phyloP scores from a whole-genome alignment of 2,888 invertebrate species.

The Noctua pronuba region DNA sequence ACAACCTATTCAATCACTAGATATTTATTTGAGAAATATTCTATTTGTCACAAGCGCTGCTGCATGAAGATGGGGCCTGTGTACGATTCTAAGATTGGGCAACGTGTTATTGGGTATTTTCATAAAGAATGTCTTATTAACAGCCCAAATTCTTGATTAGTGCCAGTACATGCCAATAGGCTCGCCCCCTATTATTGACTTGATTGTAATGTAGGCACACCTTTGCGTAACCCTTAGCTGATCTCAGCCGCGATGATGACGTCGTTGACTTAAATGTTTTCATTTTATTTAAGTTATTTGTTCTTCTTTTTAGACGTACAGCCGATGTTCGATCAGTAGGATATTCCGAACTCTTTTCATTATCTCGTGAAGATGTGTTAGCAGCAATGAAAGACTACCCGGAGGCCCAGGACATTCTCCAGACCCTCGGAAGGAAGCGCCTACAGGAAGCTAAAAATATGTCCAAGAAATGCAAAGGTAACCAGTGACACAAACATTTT shows the following conservation, averaged over 20 bases:
- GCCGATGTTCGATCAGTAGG: constrained; percentile 99
- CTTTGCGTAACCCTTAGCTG: neutral
- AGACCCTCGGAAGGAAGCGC: constrained; percentile 95
- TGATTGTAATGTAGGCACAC: neutral
- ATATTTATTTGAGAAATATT: neutral
- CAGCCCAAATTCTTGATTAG: neutral
- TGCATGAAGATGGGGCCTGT: neutral
- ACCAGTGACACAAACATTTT: constrained; percentile 14
- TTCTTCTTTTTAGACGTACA: constrained; percentile 93
- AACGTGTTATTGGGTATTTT: neutral
- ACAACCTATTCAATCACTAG: neutral
- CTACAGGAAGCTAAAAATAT: constrained; percentile 95
- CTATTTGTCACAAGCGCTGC: neutral
- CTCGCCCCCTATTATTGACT: neutral
- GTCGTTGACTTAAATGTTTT: neutral
- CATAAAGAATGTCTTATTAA: neutral
- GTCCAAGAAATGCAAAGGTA: constrained; percentile 78
- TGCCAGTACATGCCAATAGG: neutral
- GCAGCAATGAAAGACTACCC: constrained; percentile 99
- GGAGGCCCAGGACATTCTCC: constrained; percentile 98
- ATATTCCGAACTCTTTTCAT: constrained; percentile 97
- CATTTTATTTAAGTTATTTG: rapidly evolving
- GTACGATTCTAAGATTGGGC: neutral
- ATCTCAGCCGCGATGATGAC: neutral
- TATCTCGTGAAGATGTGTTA: constrained; percentile 98